phyloP scores from a whole-genome alignment of 1,140 invertebrate species.

The Dreissena rostriformis region DNA sequence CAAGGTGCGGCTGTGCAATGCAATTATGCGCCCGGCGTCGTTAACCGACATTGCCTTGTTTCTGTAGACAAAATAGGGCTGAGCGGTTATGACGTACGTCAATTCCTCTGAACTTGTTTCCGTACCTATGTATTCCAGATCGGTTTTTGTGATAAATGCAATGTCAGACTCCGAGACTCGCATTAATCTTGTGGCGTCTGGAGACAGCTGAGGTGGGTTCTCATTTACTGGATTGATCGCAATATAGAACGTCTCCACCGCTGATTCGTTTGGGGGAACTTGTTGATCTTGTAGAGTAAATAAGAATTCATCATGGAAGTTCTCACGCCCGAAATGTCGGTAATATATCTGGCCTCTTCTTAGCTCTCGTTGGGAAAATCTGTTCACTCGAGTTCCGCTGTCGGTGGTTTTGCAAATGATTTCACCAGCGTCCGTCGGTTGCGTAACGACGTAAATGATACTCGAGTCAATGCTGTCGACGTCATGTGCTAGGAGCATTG shows the following conservation, averaged over 20 bases:
- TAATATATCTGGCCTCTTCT: slow-evolving; percentile 78
- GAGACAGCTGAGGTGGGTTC: slow-evolving; percentile 78
- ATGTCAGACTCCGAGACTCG: slow-evolving; percentile 80
- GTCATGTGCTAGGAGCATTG: slow-evolving; percentile 87
- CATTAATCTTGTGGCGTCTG: slow-evolving; percentile 75
- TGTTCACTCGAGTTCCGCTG: slow-evolving; percentile 71
- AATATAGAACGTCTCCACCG: slow-evolving; percentile 74
- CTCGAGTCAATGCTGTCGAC: slow-evolving; percentile 88
- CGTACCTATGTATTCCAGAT: slow-evolving; percentile 79
- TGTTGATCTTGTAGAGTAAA: slow-evolving; percentile 80
- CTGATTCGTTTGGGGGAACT: slow-evolving; percentile 81
- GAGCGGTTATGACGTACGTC: slow-evolving; percentile 77
- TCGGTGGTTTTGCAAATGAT: slow-evolving; percentile 71
- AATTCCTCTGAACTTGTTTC: slow-evolving; percentile 77
- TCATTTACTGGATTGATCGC: slow-evolving; percentile 80
- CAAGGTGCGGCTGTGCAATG: slow-evolving; percentile 74
- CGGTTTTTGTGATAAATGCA: slow-evolving; percentile 76
- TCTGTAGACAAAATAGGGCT: slow-evolving; percentile 79
- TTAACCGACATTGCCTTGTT: slow-evolving; percentile 65
- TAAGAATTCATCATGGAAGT: slow-evolving; percentile 74
- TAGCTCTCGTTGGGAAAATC: slow-evolving; percentile 76
- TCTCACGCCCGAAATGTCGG: slow-evolving; percentile 73
- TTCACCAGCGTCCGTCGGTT: slow-evolving; percentile 78
- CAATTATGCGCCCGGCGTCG: slow-evolving; percentile 80
- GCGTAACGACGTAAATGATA: slow-evolving; percentile 79